Base-by-base conservation (phyloP, 2,888 invertebrate genomes). In the Deilephila porcellus region DNA sequence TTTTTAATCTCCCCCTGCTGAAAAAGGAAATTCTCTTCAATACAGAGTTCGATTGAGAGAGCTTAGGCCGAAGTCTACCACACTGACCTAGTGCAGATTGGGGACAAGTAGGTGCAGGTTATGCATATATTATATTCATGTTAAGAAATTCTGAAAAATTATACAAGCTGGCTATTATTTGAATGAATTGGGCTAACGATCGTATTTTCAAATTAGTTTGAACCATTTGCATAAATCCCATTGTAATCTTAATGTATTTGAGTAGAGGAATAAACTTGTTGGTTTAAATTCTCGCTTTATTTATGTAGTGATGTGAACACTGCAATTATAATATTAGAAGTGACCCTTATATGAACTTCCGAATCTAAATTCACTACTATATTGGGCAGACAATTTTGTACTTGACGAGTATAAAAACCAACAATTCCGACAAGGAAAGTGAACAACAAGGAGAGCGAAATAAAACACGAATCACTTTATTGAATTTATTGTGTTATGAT, bases 401-500 rank as follows among this genome's bases (percentile, higher is more conserved):
- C n/a, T 5, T 56, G 2, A 45, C 5, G 56, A 56, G 7, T n/a
- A 56, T 6, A 56, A 45, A 56, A 56, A 17, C 56, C n/a, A 56
- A 4, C n/a, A 56, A 19, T 25, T 67, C 5, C 4, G 3, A 45
- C 37, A 14, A 19, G n/a, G 25, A 11, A 45, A 11, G 7, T 8
- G 0, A 1, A 37, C 1, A 37, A 37, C 37, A 7, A 37, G 37
- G 37, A 7, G 17, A n/a, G 5, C 17, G 6, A 67, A 84, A 80
- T 80, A 74, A 84, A 84, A 83, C 75, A 78, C 14, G 5, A 76
- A 45, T 76, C 14, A 74, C 67, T 60, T 77, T 81, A 81, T 77
- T 81, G 84, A 81, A 81, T 85, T 86, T 85, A 86, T 84, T 86
- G 79, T 80, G 75, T 75, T 87, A 86, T 80, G 85, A 83, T 83